Evolutionary conservation across 2,797 vertebrate genomes (phyloP).

Genomic region (Acanthurus lineatus): DNA sequence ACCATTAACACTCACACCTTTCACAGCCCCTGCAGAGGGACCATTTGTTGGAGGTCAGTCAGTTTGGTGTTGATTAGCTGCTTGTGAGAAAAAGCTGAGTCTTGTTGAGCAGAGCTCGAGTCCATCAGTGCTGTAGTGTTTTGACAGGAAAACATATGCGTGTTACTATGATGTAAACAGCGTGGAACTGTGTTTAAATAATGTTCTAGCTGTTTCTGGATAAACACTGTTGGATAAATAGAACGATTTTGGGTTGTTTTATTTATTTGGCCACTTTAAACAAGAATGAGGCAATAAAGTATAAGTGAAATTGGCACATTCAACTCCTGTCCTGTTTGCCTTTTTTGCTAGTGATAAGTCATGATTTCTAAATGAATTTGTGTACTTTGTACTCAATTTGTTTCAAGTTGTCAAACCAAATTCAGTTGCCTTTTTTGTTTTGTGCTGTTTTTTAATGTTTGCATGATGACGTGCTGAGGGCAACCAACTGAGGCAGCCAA

Average conservation of each 20-base stretch:
- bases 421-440: too few species aligned
- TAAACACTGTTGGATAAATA: slow-evolving; percentile 6
- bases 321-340: background rate
- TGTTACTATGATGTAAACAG: background rate
- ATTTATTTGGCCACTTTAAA: slow-evolving; percentile 15
- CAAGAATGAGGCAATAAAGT: background rate
- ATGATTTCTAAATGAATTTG: background rate
- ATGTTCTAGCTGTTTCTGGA: slow-evolving; percentile 7
- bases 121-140: slow-evolving; percentile 12
- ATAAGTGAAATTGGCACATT: background rate
- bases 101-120: background rate
- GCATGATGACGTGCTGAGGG: background rate
- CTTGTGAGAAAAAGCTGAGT: slow-evolving; percentile 13
- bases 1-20: slow-evolving; percentile 43
- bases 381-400: background rate
- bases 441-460: too few species aligned
- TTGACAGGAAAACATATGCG: slow-evolving; percentile 12
- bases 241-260: slow-evolving; percentile 5
- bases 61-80: slow-evolving; percentile 41
- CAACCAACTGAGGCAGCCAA: too few species aligned
- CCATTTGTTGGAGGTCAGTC: slow-evolving; percentile 45
- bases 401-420: background rate
- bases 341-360: background rate
- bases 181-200: background rate
- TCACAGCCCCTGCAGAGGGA: slow-evolving; percentile 28